Percentiles rank a stretch among this genome's conserved stretches.
These are phyloP conservation scores for Acrocyrtus sp. DNA, from an alignment of 2,888 invertebrate genomes.

Conservation along the genomic window DNA sequence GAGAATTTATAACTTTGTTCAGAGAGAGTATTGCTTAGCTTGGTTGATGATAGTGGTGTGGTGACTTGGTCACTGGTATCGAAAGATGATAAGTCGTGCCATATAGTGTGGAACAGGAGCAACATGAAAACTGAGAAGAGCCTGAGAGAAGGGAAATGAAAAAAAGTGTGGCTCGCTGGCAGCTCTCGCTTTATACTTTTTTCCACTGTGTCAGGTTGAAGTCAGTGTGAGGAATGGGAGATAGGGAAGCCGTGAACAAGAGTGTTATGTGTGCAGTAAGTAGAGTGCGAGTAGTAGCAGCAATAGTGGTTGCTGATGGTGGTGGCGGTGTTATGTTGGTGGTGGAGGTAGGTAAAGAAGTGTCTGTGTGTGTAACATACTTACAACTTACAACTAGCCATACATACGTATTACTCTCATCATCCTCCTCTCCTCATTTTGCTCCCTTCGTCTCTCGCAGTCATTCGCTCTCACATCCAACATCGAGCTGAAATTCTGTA, in stretches of 20 bases:
- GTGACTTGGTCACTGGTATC: conserved; percentile 40
- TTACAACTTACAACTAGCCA: conserved; percentile 22
- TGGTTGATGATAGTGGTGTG: too few species aligned
- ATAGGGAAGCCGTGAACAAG: conserved; percentile 56
- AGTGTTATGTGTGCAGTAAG: conserved; percentile 54
- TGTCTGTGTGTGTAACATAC: conserved; percentile 50
- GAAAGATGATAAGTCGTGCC: conserved; percentile 51
- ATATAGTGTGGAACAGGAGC: conserved; percentile 46
- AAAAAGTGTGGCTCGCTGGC: conserved; percentile 30
- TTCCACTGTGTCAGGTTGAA: conserved; percentile 55
- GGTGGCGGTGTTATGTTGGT: conserved; percentile 34
- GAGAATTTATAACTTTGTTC: too few species aligned
- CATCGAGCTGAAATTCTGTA: too few species aligned
- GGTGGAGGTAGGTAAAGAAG: conserved; percentile 40
- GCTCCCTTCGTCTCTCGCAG: neutral
- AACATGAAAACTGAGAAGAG: conserved; percentile 40
- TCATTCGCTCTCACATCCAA: neutral
- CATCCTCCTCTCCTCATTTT: conserved; percentile 4
- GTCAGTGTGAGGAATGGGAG: conserved; percentile 56
- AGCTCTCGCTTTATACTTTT: conserved; percentile 37
- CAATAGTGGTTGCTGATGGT: conserved; percentile 49
- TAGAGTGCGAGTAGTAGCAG: conserved; percentile 46
- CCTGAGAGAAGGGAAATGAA: conserved; percentile 13
- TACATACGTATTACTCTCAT: conserved; percentile 20
- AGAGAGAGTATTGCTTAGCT: too few species aligned